Evolutionary conservation across 1,140 invertebrate species (phyloP).

Genomic region (Drosophila subpulchrella): DNA sequence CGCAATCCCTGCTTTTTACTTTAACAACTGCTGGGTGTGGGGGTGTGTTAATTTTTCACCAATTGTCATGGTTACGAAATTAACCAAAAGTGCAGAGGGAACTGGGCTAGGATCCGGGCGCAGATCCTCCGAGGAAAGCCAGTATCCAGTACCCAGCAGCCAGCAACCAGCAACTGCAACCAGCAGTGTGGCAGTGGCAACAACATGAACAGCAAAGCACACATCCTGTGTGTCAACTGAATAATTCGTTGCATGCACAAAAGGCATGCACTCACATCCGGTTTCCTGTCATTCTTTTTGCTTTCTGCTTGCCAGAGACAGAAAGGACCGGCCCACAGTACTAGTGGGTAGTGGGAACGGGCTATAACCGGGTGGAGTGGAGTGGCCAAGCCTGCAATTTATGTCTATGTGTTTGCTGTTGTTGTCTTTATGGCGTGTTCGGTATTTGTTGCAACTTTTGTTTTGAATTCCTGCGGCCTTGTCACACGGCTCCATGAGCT

Average conservation of each 20-base stretch:
- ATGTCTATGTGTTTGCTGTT: conserved; percentile 67
- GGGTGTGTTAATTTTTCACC: conserved; percentile 37
- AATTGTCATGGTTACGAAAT: conserved; percentile 45
- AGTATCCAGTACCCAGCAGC: conserved; percentile 29
- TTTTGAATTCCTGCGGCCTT: conserved; percentile 82
- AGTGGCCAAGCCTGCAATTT: conserved; percentile 59
- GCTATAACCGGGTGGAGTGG: background rate
- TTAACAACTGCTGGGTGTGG: background rate
- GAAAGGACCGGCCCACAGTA: conserved; percentile 3
- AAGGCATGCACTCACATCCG: conserved; percentile 82
- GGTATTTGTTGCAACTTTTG: conserved; percentile 82
- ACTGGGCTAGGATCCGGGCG: conserved; percentile 16
- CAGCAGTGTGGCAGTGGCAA: conserved; percentile 46
- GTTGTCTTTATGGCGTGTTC: conserved; percentile 80
- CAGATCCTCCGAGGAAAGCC: conserved; percentile 39
- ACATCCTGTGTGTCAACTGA: conserved; percentile 82
- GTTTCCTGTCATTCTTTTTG: conserved; percentile 82
- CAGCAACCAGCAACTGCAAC: conserved; percentile 19
- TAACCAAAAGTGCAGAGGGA: conserved; percentile 52
- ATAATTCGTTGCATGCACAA: conserved; percentile 83
- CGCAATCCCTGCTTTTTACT: conserved; percentile 3
- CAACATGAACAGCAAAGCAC: conserved; percentile 74
- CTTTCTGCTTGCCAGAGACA: conserved; percentile 62
- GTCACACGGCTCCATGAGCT: conserved; percentile 76
- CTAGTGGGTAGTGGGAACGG: conserved; percentile 1